These are phyloP conservation scores for Cyanoliseus patagonus DNA, from an alignment of 2,113 vertebrate genomes.

Conservation along the genomic window DNA sequence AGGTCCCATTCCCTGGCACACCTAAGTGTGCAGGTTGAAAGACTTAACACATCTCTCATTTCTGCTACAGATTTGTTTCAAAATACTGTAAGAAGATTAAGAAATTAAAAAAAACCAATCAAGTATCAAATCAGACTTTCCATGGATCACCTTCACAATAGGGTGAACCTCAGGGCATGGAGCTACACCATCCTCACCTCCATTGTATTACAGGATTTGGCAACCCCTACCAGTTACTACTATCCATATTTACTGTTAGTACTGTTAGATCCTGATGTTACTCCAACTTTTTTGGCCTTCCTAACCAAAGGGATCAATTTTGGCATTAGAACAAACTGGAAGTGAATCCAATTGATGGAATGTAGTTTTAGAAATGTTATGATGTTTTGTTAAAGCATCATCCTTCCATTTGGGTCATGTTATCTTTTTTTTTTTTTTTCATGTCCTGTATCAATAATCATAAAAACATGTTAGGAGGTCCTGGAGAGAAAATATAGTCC, in stretches of 20 bases:
- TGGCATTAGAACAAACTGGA: background rate
- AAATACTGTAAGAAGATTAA: background rate
- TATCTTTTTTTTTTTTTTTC: background rate
- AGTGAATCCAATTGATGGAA: background rate
- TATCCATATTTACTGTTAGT: background rate
- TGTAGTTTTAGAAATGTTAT: background rate
- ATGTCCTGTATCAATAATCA: background rate
- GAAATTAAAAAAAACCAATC: background rate
- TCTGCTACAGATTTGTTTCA: background rate
- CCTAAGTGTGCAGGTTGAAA: background rate
- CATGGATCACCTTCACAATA: background rate
- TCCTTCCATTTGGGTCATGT: background rate
- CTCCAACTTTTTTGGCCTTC: background rate
- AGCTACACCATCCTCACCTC: background rate
- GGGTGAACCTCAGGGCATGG: background rate
- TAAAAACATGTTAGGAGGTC: background rate
- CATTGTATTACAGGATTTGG: rapidly evolving
- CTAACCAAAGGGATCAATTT: background rate
- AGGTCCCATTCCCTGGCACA: background rate
- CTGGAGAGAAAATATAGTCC: background rate
- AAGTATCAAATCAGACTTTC: background rate
- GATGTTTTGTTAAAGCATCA: background rate
- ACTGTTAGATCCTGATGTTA: background rate
- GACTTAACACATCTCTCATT: background rate
- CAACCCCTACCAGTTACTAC: background rate